phyloP scores from a whole-genome alignment of 1,140 invertebrate species.

The Meloidogyne floridensis region DNA sequence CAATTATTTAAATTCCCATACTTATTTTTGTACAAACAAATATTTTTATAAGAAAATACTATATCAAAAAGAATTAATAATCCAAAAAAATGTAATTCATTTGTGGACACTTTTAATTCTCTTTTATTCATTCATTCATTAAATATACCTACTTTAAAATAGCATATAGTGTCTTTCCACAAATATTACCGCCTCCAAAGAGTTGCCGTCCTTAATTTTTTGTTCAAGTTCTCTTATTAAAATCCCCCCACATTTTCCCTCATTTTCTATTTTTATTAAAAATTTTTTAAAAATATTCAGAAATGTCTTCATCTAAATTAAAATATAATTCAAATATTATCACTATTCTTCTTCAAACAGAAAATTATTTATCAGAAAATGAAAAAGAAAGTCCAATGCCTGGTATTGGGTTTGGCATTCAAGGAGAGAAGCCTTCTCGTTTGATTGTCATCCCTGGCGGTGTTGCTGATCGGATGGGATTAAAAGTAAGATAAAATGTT shows the following conservation, averaged over 20 bases:
- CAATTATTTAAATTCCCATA: neutral
- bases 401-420: constrained; percentile 3
- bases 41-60: neutral
- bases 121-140: neutral
- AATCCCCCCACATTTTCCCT: neutral
- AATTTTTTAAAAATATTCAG: neutral
- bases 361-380: constrained; percentile 1
- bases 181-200: neutral
- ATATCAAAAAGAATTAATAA: neutral
- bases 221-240: too few species aligned
- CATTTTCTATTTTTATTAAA: neutral
- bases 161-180: too few species aligned
- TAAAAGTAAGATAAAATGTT: neutral
- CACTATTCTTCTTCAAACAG: neutral
- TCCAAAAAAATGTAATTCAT: neutral
- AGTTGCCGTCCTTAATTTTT: too few species aligned
- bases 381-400: neutral
- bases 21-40: neutral
- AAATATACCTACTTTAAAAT: neutral
- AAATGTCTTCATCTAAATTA: constrained; percentile 6
- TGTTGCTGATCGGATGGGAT: constrained; percentile 16
- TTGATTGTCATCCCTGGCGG: constrained; percentile 7
- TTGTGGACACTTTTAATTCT: neutral
- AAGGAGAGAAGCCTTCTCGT: constrained; percentile 7
- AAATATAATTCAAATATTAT: constrained; percentile 1